These are phyloP conservation scores for Drosophila littoralis DNA, from an alignment of 1,140 invertebrate species.

Conservation along the genomic window DNA sequence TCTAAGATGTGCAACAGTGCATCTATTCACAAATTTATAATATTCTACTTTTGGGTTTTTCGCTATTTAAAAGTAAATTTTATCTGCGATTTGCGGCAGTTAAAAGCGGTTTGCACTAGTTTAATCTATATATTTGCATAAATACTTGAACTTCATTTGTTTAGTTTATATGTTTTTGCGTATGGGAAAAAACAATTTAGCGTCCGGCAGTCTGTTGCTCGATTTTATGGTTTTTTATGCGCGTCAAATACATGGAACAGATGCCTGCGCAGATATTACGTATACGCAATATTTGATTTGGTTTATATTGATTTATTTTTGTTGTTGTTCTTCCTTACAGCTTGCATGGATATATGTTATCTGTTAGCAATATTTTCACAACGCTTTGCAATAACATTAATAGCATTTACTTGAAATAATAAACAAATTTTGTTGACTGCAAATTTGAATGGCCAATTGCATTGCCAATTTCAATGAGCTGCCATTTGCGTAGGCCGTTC, in stretches of 20 bases:
- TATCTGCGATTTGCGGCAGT: slow-evolving; percentile 9
- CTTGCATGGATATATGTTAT: background rate
- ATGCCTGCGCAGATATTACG: slow-evolving; percentile 29
- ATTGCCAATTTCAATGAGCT: slow-evolving; percentile 39
- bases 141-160: slow-evolving; percentile 26
- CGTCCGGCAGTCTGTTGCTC: background rate
- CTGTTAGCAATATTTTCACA: slow-evolving; percentile 40
- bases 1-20: slow-evolving; percentile 8
- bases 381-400: slow-evolving; percentile 47
- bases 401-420: slow-evolving; percentile 44
- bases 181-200: slow-evolving; percentile 13
- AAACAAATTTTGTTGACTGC: slow-evolving; percentile 34
- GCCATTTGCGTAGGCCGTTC: slow-evolving; percentile 48
- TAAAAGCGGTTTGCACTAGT: slow-evolving; percentile 19
- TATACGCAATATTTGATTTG: slow-evolving; percentile 39
- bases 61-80: slow-evolving; percentile 21
- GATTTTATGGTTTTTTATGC: slow-evolving; percentile 31
- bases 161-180: background rate
- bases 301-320: slow-evolving; percentile 4
- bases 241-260: slow-evolving; percentile 39
- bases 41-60: background rate
- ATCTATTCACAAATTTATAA: slow-evolving; percentile 6
- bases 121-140: slow-evolving; percentile 1
- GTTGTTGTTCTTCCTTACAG: background rate
- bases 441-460: slow-evolving; percentile 40